Conservation (phyloP, 1,140 invertebrate species). For the Heliothis virescens region DNA sequence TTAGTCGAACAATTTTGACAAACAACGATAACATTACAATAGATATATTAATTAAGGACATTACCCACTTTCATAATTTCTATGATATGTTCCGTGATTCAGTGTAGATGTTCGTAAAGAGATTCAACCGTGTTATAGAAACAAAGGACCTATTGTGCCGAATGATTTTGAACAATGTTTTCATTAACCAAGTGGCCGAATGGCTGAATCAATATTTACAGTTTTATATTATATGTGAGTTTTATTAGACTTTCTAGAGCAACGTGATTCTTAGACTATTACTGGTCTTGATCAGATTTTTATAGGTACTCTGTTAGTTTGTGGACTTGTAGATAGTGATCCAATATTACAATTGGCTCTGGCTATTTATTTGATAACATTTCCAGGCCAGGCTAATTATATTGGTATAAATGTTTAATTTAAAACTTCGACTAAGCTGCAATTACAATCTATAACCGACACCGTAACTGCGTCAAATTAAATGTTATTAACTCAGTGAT, state of each 20-base stretch:
- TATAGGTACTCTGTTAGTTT: neutral
- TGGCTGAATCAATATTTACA: conserved; percentile 12
- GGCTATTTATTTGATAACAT: too few species aligned
- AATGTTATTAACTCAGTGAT: conserved; percentile 14
- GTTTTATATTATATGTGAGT: neutral
- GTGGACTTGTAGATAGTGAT: too few species aligned
- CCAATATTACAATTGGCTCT: too few species aligned
- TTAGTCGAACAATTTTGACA: too few species aligned
- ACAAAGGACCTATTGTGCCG: neutral
- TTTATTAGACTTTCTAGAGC: neutral
- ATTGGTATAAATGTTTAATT: neutral
- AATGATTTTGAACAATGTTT: conserved; percentile 5
- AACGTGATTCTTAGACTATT: neutral
- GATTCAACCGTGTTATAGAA: neutral
- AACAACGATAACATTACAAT: too few species aligned
- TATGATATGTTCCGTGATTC: neutral
- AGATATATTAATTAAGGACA: too few species aligned
- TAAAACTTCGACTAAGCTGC: neutral
- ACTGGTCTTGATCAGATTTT: neutral
- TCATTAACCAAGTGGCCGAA: neutral
- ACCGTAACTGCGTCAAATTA: conserved; percentile 1
- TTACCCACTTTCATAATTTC: too few species aligned
- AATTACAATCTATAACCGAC: neutral
- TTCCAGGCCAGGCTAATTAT: too few species aligned
- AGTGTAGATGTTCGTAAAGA: neutral